A percentile compares a stretch with the other conserved stretches of the same genome.
Conservation (phyloP, 2,113 vertebrate species). For the Syngnathus floridae region DNA sequence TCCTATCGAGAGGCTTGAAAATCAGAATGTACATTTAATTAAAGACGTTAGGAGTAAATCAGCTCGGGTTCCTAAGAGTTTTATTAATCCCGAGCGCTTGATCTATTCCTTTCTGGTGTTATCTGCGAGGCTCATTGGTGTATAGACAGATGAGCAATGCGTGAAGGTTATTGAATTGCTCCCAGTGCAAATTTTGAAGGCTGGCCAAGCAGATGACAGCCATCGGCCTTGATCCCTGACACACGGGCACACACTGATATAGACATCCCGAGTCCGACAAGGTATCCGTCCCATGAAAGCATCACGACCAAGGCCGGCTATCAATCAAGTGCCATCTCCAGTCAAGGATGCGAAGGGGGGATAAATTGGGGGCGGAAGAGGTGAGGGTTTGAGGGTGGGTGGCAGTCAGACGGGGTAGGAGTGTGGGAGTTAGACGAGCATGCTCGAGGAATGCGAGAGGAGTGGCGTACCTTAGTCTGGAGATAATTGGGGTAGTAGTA, state of each 20-base stretch:
- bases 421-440: conserved; percentile 34
- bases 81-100: conserved; percentile 10
- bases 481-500: conserved; percentile 98
- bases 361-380: conserved; percentile 12
- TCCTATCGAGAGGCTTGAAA: background rate
- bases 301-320: conserved; percentile 51
- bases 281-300: conserved; percentile 50
- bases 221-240: conserved; percentile 42
- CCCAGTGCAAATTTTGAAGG: conserved; percentile 29
- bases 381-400: conserved; percentile 1
- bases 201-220: conserved; percentile 34
- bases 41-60: conserved; percentile 30
- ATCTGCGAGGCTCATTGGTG: conserved; percentile 18
- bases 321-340: conserved; percentile 53
- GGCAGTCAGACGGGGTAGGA: conserved; percentile 20
- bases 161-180: conserved; percentile 40
- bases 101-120: background rate
- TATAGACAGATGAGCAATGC: conserved; percentile 20
- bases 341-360: conserved; percentile 39
- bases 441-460: conserved; percentile 38
- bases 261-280: conserved; percentile 44
- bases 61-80: conserved; percentile 9
- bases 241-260: conserved; percentile 30
- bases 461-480: conserved; percentile 90
- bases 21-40: background rate